Base-by-base conservation (phyloP, 2,113 vertebrate genomes). In the Solea senegalensis region DNA sequence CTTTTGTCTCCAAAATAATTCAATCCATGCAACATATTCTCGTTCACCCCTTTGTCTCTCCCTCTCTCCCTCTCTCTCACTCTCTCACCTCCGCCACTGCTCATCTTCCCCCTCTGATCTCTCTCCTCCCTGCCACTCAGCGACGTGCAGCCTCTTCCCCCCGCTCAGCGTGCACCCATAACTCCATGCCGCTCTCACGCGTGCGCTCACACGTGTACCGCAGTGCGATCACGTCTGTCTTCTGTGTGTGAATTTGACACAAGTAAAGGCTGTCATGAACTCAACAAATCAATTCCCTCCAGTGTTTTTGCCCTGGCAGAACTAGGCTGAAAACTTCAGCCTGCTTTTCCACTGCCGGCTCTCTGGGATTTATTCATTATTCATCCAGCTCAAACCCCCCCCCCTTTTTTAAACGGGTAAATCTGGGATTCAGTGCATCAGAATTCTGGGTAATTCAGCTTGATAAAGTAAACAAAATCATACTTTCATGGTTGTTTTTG, bases 271-370 rank as follows among this genome's bases (percentile, higher is more conserved):
- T 88, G 80, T 86, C 86, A 70, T 89, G 81, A 85, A 88, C 86
- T 84, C 80, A 50, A 83, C 83, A 78, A 80, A 88, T 86, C 84
- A 86, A 85, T 83, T 85, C 86, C 86, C 84, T 53, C 28, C 69
- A 76, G 79, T 66, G 78, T 86, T 58, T 21, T 81, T 63, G 54
- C 80, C 49, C 41, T 72, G 80, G 72, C 74, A 86, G 81, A 88
- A 74, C 75, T 56, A 83, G 61, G 62, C 75, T 85, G 78, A 84
- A 76, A 76, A 78, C 75, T 85, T 52, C 75, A 79, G 74, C 49
- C 45, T 75, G 71, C 51, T 65, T 69, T n/a, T 73, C 69, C 58
- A 71, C 81, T 65, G 67, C 84, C 64, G 84, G 65, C 53, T 76
- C 65, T 67, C 60, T 28, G 46, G 39, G 60, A 41, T 82, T 83